Evolutionary conservation across 2,113 vertebrate species (phyloP), one percentile per base, ranked within the genome.

Genomic region (Microcebus jonahi): DNA sequence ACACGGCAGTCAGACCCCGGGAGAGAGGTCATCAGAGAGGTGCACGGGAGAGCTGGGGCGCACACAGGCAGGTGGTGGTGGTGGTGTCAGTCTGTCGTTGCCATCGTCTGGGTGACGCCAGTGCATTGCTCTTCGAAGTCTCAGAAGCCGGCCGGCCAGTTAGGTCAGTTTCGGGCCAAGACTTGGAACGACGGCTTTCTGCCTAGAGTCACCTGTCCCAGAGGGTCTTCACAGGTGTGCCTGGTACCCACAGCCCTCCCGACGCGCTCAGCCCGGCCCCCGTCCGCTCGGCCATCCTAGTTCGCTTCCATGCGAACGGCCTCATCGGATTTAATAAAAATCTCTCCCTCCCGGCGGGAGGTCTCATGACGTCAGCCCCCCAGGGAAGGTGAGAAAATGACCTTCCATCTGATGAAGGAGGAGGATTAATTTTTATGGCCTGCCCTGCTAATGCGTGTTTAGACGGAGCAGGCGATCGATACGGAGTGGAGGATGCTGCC

Each of bases 361-460:
- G 93, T 96, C 97, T 96, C 97, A 98, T 99, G 99, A 99, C 98
- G 98, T 99, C 98, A 98, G 98, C 97, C 92, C 97, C 91, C 94
- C 71, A 87, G 98, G 98, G 98, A 96, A 90, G 96, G 88, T 94
- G 97, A 95, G 96, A 97, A 98, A 97, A 97, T 96, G 97, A 97
- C 98, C 98, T 98, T 97, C 98, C 98, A 93, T 98, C 97, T 98
- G 98, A 97, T 55, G 67, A 98, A 98, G 97, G 95, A 97, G 97
- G 92, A 97, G 98, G 97, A 98, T 98, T 98, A 98, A 97, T 98
- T 98, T 98, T 98, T 98, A 98, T 97, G 97, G 97, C 97, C 98
- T 98, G 97, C 90, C 98, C 97, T 94, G 96, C 98, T 98, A 98
- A 98, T 98, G 98, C 96, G 91, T 97, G 97, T 97, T 98, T 98